Evolutionary conservation across 2,797 vertebrate genomes (phyloP).

Genomic region (Oryzias dopingdopingensis): DNA sequence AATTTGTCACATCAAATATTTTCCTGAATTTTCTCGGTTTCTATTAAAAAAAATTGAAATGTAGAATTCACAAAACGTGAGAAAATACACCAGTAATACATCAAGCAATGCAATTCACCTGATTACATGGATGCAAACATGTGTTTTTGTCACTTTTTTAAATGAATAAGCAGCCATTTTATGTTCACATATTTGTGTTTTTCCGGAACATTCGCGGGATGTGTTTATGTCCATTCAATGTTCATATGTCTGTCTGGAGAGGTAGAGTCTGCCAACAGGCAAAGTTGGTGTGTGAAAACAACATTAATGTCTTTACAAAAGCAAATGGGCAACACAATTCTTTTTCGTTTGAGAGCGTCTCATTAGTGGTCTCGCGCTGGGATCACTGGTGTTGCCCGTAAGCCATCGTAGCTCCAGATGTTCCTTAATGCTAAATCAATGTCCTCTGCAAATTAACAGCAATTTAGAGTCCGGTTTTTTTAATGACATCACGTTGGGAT

Average conservation of each 20-base stretch:
- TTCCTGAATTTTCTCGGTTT: too few relatives aligned
- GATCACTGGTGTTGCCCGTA: neutral
- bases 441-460: neutral
- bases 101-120: too few relatives aligned
- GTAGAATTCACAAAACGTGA: too few relatives aligned
- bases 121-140: too few relatives aligned
- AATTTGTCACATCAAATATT: neutral
- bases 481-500: neutral
- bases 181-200: too few relatives aligned
- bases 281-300: constrained; percentile 1
- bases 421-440: constrained; percentile 3
- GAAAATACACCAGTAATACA: too few relatives aligned
- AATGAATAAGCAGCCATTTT: too few relatives aligned
- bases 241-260: too few relatives aligned
- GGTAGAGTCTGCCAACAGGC: neutral
- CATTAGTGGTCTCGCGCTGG: constrained; percentile 1
- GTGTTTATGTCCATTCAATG: neutral
- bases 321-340: too few relatives aligned
- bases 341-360: constrained; percentile 22
- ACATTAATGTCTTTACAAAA: neutral
- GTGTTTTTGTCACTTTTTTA: too few relatives aligned
- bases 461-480: neutral
- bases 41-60: too few relatives aligned
- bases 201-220: neutral
- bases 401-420: constrained; percentile 10